These are phyloP conservation scores for Phallusia fumigata DNA, from an alignment of 23 tunicate species.

Conservation along the genomic window DNA sequence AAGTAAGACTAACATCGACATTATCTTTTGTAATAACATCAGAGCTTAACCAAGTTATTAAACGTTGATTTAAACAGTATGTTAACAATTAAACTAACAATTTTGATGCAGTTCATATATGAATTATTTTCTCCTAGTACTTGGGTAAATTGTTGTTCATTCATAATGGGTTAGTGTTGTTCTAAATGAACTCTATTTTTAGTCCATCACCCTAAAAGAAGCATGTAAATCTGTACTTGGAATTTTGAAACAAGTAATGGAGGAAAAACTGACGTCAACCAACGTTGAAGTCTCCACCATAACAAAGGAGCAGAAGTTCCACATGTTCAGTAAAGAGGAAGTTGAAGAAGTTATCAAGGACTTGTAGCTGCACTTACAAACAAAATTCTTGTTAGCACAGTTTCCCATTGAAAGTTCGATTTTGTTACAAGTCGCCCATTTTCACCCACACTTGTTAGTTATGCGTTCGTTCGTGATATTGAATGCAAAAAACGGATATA, in stretches of 20 bases:
- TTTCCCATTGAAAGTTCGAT: not conserved
- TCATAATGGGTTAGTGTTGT: too few species aligned
- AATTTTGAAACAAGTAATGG: conserved; percentile 97
- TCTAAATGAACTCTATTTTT: conserved; percentile 11
- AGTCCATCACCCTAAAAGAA: conserved; percentile 96
- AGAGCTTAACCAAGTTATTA: too few species aligned
- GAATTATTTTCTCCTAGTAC: not conserved
- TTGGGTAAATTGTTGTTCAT: too few species aligned
- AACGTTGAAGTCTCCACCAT: conserved; percentile 96
- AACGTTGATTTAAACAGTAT: too few species aligned
- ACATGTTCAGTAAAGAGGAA: conserved; percentile 82
- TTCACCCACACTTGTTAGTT: not conserved
- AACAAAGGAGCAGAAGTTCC: conserved; percentile 58
- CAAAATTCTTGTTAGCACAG: not conserved
- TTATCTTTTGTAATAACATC: not conserved
- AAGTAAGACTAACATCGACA: conserved; percentile 32
- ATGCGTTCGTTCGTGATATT: not conserved
- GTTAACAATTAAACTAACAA: too few species aligned
- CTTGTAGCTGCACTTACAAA: conserved; percentile 23
- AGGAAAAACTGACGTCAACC: conserved; percentile 92
- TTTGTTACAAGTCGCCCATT: not conserved
- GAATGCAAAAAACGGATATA: not conserved
- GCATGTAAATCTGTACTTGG: conserved; percentile 91
- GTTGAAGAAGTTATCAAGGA: conserved; percentile 71
- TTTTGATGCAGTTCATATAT: too few species aligned